Conservation (phyloP, 2,888 invertebrate genomes). For the Lottia scabra region DNA sequence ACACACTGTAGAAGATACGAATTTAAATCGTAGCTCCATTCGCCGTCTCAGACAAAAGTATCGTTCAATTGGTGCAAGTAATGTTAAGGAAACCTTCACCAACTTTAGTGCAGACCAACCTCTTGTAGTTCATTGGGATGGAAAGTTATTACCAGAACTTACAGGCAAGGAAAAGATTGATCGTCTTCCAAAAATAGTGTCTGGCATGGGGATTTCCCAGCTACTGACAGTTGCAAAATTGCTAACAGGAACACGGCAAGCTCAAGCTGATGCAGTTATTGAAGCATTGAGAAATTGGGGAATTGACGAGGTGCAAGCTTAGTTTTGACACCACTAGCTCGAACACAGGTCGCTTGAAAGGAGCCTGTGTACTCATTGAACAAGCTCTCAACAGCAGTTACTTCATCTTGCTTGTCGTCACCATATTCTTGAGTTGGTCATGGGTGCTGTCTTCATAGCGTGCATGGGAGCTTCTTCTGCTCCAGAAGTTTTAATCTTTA, state of each 20-base stretch:
- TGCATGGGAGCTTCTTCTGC: background rate
- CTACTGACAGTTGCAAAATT: background rate
- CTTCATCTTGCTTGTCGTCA: background rate
- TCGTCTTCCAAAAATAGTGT: background rate
- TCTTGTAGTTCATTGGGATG: conserved; percentile 9
- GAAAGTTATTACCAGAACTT: background rate
- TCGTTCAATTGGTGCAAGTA: background rate
- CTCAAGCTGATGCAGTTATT: background rate
- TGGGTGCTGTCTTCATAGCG: background rate
- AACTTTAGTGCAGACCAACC: background rate
- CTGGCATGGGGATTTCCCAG: conserved; percentile 5
- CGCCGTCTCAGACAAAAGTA: conserved; percentile 1
- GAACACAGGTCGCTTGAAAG: background rate
- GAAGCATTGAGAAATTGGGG: background rate
- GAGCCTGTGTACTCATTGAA: conserved; percentile 1
- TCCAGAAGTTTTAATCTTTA: conserved; percentile 1
- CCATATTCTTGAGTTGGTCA: background rate
- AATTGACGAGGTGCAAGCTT: background rate
- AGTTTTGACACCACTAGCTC: background rate
- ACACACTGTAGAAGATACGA: conserved; percentile 1
- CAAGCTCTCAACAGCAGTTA: background rate
- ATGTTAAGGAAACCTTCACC: background rate
- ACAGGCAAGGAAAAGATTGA: conserved; percentile 2
- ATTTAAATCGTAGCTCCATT: background rate
- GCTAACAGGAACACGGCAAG: background rate